Base-by-base conservation (phyloP, 2,113 vertebrate species). In the Clarias macrocephalus region DNA sequence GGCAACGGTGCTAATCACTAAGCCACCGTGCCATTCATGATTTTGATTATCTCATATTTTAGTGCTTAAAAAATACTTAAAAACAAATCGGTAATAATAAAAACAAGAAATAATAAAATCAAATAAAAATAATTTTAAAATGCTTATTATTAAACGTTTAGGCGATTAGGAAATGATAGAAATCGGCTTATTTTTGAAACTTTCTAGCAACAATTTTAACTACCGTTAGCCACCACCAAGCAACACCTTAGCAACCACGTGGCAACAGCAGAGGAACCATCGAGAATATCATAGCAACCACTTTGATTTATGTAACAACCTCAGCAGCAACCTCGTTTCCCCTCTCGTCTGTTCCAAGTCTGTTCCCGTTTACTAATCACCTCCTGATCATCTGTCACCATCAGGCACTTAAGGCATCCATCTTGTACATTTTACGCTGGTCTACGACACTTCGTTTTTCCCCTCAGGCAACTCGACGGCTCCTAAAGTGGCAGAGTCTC, bases 401-500 rank as follows among this genome's bases (percentile, higher is more conserved):
- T n/a, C 48, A 48, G 7, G 33, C 21, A 23, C 37, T 23, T 48
- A 4, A 75, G 18, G 19, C 37, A 52, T 52, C 0, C 25, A 77
- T 28, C 25, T 77, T 28, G 16, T 1, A 77, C 75, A 56, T 25
- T 16, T 77, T 15, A 54, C n/a, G 16, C 48, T n/a, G 0, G 5
- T 52, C 11, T 25, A 10, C 0, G 42, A 33, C 30, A 52, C 11
- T 21, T n/a, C 52, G 70, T 3, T 3, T 57, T 80, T 70, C 21
- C 19, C 5, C 5, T 56, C 88, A 95, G 95, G 94, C 11, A 89
- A 95, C 91, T 94, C 93, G 0, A 7, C 89, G 8, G 91, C 93
- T 84, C 86, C 94, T 57, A 95, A 93, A 91, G 93, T 87, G 1
- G 90, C 95, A 9, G 94, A 95, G 89, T 70, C 83, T 0, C 93